These are phyloP conservation scores for Escarpia spicata DNA, from an alignment of 2,888 invertebrate species.

Conservation along the genomic window DNA sequence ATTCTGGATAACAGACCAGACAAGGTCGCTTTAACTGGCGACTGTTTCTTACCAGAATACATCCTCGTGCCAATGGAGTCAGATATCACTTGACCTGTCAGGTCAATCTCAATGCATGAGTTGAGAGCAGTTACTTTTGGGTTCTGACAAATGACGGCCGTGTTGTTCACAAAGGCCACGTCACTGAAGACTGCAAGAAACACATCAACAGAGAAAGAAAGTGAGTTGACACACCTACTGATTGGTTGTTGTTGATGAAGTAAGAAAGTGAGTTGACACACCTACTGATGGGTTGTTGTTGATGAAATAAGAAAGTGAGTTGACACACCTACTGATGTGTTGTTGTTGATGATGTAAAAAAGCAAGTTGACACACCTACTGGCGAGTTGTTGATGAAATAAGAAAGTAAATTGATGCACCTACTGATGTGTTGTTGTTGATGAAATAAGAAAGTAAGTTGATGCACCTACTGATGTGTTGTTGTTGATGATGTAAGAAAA, in stretches of 20 bases:
- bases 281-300: conserved; percentile 92
- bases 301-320: conserved; percentile 89
- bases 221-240: conserved; percentile 74
- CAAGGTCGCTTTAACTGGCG: not conserved
- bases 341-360: no score
- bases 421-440: no score
- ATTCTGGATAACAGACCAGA: not conserved
- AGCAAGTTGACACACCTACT: no score
- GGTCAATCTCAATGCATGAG: conserved; percentile 92
- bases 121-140: conserved; percentile 96
- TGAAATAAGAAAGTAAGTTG: not conserved
- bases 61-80: conserved; percentile 88
- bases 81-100: conserved; percentile 91
- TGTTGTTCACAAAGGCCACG: conserved; percentile 89
- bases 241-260: conserved; percentile 93
- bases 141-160: conserved; percentile 81
- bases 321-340: conserved; percentile 69
- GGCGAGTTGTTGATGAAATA: no score
- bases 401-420: no score
- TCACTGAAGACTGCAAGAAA: conserved; percentile 81
- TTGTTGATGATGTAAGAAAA: conserved; percentile 80
- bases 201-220: not conserved
- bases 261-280: conserved; percentile 87
- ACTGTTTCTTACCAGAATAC: conserved; percentile 71
- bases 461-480: conserved; percentile 87